Conservation (phyloP, 2,113 vertebrate species). For the Speoplatyrhinus poulsoni region DNA sequence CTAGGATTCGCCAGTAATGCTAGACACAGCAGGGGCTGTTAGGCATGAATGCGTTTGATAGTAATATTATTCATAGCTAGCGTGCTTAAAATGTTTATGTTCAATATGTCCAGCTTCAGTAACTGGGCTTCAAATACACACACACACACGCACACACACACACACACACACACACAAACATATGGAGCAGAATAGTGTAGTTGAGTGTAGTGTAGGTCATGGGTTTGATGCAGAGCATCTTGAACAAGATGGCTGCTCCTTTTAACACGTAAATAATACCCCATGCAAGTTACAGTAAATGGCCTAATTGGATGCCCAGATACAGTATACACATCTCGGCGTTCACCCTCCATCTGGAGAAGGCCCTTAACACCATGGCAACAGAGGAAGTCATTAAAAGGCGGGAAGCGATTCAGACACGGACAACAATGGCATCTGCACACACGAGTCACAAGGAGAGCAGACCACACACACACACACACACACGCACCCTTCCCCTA, state of each 20-base stretch:
- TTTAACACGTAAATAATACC: too few relatives aligned
- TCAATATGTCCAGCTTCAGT: too few relatives aligned
- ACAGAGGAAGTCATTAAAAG: too few relatives aligned
- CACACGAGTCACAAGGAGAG: too few relatives aligned
- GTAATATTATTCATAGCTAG: slow-evolving; percentile 1
- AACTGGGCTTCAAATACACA: background rate
- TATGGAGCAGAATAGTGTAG: background rate
- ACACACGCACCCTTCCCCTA: slow-evolving; percentile 5
- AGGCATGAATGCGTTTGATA: background rate
- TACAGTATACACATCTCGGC: too few relatives aligned
- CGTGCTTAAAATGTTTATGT: background rate
- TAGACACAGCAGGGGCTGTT: background rate
- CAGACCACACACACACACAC: background rate
- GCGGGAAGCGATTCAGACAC: background rate
- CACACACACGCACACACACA: background rate
- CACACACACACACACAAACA: background rate
- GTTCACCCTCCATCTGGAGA: too few relatives aligned
- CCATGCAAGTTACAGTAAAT: too few relatives aligned
- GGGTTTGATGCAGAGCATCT: too few relatives aligned
- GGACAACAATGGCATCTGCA: background rate
- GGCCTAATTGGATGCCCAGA: too few relatives aligned
- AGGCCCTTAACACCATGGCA: too few relatives aligned
- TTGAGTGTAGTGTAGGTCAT: too few relatives aligned
- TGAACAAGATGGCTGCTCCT: too few relatives aligned
- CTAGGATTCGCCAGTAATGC: background rate